Evolutionary conservation across 1,140 invertebrate species (phyloP).

Genomic region (Spodoptera frugiperda): DNA sequence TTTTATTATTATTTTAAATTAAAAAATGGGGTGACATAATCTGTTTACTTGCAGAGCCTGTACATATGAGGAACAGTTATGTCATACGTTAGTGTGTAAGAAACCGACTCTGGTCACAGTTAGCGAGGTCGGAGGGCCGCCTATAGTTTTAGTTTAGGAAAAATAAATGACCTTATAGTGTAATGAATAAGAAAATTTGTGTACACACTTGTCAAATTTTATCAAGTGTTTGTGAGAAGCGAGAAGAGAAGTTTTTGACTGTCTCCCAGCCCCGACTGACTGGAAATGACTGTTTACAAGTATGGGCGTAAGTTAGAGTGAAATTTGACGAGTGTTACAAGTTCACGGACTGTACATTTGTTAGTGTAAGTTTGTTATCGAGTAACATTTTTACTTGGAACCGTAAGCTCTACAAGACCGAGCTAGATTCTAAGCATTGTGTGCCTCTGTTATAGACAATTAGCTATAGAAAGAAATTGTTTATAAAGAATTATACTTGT

Average conservation of each 20-base stretch:
- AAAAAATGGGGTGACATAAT: slow-evolving; percentile 40
- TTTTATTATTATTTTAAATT: slow-evolving; percentile 41
- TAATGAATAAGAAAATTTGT: slow-evolving; percentile 26
- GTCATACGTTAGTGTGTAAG: slow-evolving; percentile 61
- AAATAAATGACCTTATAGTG: slow-evolving; percentile 51
- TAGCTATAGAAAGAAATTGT: slow-evolving; percentile 59
- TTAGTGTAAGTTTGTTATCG: slow-evolving; percentile 52
- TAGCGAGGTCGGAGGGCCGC: slow-evolving; percentile 77
- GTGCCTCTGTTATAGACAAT: slow-evolving; percentile 82
- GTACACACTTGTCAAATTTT: slow-evolving; percentile 42
- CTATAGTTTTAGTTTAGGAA: slow-evolving; percentile 77
- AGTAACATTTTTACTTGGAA: slow-evolving; percentile 62
- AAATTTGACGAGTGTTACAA: slow-evolving; percentile 54
- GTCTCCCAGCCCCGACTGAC: background rate
- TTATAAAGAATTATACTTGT: slow-evolving; percentile 41
- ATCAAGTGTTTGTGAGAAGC: background rate
- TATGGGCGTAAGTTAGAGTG: slow-evolving; percentile 1
- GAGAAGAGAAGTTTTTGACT: too few relatives aligned
- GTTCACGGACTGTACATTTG: slow-evolving; percentile 57
- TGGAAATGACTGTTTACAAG: background rate
- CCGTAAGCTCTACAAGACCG: slow-evolving; percentile 54
- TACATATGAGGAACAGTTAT: slow-evolving; percentile 39
- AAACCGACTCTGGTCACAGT: slow-evolving; percentile 73
- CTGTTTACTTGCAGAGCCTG: slow-evolving; percentile 29
- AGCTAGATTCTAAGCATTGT: slow-evolving; percentile 78